Base-by-base conservation (phyloP, 2,888 invertebrate species). In the Teleiodes luculella region DNA sequence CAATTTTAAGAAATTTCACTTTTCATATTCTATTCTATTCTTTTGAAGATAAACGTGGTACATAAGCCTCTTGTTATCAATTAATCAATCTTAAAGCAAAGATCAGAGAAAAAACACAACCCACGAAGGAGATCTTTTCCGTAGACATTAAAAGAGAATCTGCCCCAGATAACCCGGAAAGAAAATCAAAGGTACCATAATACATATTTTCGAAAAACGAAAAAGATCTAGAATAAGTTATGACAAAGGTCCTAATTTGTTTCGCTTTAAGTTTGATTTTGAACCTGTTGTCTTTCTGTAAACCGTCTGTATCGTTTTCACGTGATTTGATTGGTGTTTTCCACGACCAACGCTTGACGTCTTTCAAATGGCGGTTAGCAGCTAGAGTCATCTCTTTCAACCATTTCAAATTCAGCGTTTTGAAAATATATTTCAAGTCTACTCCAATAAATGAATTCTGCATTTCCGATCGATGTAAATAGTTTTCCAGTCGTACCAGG, bases 401-500 rank as follows among this genome's bases (percentile, higher is more conserved):
- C 0, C 86, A 78, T 3, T 70, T 74, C 0, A 95, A 83, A 1
- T 80, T 79, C 51, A 95, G 85, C 49, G 82, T 76, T 0, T 86
- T 80, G 41, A 95, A 93, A 1, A 95, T 65, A 35, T 90, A 77
- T 78, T 89, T 65, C 11, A 94, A 71, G 72, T 94, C 86, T 0
- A 95, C 76, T 39, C 85, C 80, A 0, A 90, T 89, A 0, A 90
- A 83, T 2, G 89, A 76, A 0, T 94, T 92, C 0, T 90, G 74
- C 0, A 63, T 66, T 67, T 95, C 94, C n/a, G 86, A 81, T 16
- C 83, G 85, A 62, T 94, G 94, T 43, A 94, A 88, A 58, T 94
- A 91, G 74, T 97, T 95, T 68, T 97, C 97, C 0, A 97, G 76
- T 20, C 97, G 90, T 0, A 97, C 63, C n/a, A 97, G 80, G 10